Conservation (phyloP, 2,888 invertebrate species). For the Tiliacea aurago region DNA sequence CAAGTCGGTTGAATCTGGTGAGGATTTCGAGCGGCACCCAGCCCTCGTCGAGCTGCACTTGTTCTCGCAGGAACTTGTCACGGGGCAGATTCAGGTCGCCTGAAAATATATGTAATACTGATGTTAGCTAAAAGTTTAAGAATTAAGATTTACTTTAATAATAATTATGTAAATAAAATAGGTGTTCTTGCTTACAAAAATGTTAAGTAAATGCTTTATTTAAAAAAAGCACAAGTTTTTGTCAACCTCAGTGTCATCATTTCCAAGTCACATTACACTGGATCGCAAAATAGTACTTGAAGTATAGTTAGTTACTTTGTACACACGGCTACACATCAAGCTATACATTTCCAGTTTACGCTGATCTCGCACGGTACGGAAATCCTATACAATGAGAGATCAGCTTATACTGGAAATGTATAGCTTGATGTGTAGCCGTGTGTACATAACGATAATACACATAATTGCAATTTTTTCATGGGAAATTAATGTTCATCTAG, state of each 20-base stretch:
- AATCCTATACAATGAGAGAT: no score
- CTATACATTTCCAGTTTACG: no score
- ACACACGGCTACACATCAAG: no score
- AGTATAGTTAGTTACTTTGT: background rate
- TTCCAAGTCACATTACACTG: background rate
- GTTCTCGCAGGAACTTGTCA: constrained; percentile 98
- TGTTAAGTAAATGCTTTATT: no score
- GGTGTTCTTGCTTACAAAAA: background rate
- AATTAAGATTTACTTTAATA: background rate
- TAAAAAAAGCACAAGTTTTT: background rate
- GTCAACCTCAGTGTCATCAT: background rate
- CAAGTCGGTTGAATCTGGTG: constrained; percentile 96
- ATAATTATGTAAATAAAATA: background rate
- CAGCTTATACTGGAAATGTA: no score
- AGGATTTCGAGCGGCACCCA: constrained; percentile 97
- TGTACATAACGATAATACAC: background rate
- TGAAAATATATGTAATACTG: constrained; percentile 54
- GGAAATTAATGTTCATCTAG: background rate
- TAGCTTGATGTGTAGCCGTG: no score
- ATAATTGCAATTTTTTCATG: background rate
- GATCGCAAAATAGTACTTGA: no score
- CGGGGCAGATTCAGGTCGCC: constrained; percentile 97
- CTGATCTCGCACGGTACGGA: no score
- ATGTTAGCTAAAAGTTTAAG: background rate
- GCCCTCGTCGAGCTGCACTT: constrained; percentile 96